Evolutionary conservation across 2,113 vertebrate species (phyloP).

Genomic region (Pao palembangensis): DNA sequence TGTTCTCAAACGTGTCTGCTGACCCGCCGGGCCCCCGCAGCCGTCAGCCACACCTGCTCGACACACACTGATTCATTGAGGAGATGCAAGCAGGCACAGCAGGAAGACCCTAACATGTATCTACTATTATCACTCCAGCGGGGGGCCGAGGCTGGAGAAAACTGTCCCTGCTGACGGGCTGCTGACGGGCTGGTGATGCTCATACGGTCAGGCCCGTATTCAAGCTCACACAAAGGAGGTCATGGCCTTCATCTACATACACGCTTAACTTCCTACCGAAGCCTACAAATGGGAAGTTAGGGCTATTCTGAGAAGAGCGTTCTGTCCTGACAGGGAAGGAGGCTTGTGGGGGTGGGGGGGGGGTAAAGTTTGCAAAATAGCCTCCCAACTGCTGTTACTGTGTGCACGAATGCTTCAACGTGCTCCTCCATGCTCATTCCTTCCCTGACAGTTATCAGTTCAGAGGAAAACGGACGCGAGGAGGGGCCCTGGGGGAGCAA

Average conservation of each 20-base stretch:
- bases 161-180: neutral
- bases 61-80: no score
- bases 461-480: no score
- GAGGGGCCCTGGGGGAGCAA: no score
- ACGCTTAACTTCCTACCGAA: slow-evolving; percentile 34
- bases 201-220: slow-evolving; percentile 25
- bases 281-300: slow-evolving; percentile 37
- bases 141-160: no score
- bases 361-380: slow-evolving; percentile 14
- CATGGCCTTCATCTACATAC: slow-evolving; percentile 35
- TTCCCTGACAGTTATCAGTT: no score
- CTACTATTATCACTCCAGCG: no score
- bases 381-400: slow-evolving; percentile 5
- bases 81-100: no score
- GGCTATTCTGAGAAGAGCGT: slow-evolving; percentile 43
- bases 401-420: neutral
- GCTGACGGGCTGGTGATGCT: neutral
- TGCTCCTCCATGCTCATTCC: neutral
- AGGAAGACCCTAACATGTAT: no score
- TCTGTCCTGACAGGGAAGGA: slow-evolving; percentile 7
- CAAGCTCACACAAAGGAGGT: slow-evolving; percentile 38
- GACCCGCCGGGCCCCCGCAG: no score
- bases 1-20: no score
- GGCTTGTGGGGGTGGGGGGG: neutral
- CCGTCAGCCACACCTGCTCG: no score